Evolutionary conservation across 2,797 vertebrate genomes (phyloP).

Genomic region (Corythornis leucogaster): DNA sequence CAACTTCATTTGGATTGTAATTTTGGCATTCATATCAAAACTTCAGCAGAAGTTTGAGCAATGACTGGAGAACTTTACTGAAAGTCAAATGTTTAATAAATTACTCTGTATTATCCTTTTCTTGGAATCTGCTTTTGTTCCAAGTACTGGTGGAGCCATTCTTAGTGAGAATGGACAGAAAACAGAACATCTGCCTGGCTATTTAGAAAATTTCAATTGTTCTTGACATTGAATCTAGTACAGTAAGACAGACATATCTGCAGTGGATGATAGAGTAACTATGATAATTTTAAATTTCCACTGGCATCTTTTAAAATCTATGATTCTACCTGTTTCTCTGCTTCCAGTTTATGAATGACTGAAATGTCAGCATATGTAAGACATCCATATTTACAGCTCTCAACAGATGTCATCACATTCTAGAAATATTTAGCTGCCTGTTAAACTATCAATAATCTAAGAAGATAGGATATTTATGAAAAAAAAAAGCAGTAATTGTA

Average conservation of each 20-base stretch:
- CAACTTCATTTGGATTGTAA: not conserved
- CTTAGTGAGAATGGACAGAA: not conserved
- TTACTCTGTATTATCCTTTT: not conserved
- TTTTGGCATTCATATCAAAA: not conserved
- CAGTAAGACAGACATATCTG: not conserved
- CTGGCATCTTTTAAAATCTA: not conserved
- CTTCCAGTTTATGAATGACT: not conserved
- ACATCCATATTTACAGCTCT: not conserved
- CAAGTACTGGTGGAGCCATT: not conserved
- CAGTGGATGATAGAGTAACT: not conserved
- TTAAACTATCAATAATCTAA: not conserved
- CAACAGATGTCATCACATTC: not conserved
- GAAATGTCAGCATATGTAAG: not conserved
- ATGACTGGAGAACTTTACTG: not conserved
- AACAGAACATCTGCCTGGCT: not conserved
- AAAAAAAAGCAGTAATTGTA: not conserved
- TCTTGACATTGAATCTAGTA: not conserved
- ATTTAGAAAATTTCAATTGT: not conserved
- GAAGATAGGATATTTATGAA: not conserved
- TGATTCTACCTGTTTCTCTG: not conserved
- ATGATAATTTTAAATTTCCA: not conserved
- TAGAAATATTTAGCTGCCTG: not conserved
- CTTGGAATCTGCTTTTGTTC: not conserved
- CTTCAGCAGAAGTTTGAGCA: not conserved
- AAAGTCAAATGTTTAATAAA: conserved; percentile 11